phyloP scores from a whole-genome alignment of 2,113 vertebrate genomes.

The Lophochroa leadbeateri region DNA sequence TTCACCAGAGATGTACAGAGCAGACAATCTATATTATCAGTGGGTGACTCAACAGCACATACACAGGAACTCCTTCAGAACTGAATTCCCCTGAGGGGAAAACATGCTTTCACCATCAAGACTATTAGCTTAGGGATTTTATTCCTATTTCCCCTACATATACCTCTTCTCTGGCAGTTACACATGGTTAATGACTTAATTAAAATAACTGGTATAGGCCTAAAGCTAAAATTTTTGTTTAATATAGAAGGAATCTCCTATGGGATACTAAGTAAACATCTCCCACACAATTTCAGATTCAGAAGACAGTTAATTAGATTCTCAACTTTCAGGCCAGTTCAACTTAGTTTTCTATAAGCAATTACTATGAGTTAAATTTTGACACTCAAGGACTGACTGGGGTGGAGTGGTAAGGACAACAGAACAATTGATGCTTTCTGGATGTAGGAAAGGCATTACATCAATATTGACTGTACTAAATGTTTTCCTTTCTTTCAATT shows the following conservation, averaged over 20 bases:
- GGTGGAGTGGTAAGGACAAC: neutral
- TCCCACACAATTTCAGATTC: conserved; percentile 20
- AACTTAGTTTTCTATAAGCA: neutral
- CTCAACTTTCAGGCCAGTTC: neutral
- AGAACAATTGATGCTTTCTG: neutral
- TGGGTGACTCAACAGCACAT: neutral
- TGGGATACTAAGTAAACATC: conserved; percentile 38
- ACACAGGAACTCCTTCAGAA: neutral
- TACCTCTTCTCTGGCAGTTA: conserved; percentile 17
- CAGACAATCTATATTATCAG: neutral
- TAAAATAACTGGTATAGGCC: conserved; percentile 48
- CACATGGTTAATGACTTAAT: conserved; percentile 25
- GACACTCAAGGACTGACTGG: neutral
- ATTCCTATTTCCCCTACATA: neutral
- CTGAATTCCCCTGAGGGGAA: neutral
- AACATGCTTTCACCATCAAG: neutral
- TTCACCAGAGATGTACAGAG: neutral
- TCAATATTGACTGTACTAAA: fast-evolving
- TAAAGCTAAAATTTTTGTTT: conserved; percentile 36
- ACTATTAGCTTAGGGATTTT: neutral
- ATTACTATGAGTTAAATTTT: neutral
- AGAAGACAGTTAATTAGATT: conserved; percentile 33
- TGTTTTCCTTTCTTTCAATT: neutral
- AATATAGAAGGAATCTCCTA: conserved; percentile 14
- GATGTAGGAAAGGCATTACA: neutral